A percentile compares a stretch with the other conserved stretches of the same genome.
phyloP scores from a whole-genome alignment of 2,888 invertebrate species.

The Limnephilus lunatus region DNA sequence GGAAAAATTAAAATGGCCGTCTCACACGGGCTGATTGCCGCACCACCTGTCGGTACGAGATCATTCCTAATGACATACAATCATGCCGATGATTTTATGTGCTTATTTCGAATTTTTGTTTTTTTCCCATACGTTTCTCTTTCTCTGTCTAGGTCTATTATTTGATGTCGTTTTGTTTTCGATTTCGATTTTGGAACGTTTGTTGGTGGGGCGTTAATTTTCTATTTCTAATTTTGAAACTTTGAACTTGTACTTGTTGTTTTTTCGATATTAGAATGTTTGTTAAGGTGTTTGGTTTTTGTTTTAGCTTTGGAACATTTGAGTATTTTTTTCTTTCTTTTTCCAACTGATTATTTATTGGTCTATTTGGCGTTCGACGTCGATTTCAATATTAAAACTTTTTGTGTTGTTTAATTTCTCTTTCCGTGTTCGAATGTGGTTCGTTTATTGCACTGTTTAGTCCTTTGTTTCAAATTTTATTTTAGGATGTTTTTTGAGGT shows the following conservation, averaged over 20 bases:
- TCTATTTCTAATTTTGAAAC: background rate
- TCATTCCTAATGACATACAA: conserved; percentile 63
- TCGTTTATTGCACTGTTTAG: background rate
- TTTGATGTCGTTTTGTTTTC: conserved; percentile 42
- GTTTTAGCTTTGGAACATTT: background rate
- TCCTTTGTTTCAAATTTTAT: background rate
- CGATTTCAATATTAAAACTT: background rate
- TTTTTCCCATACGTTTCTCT: conserved; percentile 48
- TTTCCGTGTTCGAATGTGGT: background rate
- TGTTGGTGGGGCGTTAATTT: background rate
- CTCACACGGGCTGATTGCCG: conserved; percentile 56
- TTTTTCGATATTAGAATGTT: background rate
- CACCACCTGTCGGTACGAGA: conserved; percentile 46
- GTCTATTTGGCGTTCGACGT: too few species aligned
- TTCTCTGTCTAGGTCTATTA: conserved; percentile 24
- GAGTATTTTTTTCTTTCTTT: too few species aligned
- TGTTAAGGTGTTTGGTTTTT: background rate
- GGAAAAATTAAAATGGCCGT: conserved; percentile 64
- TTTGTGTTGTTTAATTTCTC: background rate
- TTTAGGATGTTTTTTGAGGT: background rate
- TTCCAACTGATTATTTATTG: too few species aligned
- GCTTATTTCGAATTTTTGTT: conserved; percentile 58
- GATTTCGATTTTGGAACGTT: conserved; percentile 38
- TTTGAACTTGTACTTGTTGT: background rate
- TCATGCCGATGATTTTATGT: conserved; percentile 64